phyloP scores from a whole-genome alignment of 92 coral and sea anemone genomes.

The Anthopleura xanthogrammica region DNA sequence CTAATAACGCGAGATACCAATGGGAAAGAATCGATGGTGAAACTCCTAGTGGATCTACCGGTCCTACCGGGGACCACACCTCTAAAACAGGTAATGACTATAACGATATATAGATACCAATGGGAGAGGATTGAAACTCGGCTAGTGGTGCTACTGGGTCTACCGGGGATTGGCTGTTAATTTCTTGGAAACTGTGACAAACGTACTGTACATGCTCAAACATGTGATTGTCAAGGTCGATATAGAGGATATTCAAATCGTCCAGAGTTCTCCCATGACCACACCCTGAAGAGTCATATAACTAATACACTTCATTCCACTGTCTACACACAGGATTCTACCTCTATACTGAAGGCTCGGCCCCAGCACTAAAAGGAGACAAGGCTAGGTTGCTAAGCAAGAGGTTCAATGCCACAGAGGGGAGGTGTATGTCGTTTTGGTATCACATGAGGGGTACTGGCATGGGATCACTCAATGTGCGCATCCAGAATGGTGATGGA shows the following conservation, averaged over 20 bases:
- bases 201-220: too few species aligned
- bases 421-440: conserved; percentile 63
- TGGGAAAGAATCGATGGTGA: conserved; percentile 58
- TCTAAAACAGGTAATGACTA: conserved; percentile 50
- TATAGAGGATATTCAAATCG: too few species aligned
- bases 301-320: too few species aligned
- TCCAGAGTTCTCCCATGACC: too few species aligned
- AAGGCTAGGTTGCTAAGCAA: conserved; percentile 58
- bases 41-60: conserved; percentile 54
- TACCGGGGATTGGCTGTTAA: too few species aligned
- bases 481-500: conserved; percentile 19
- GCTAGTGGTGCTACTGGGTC: too few species aligned
- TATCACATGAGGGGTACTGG: conserved; percentile 63
- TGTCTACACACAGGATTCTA: conserved; percentile 35
- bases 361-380: conserved; percentile 52
- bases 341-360: conserved; percentile 58
- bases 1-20: conserved; percentile 17
- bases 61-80: conserved; percentile 72
- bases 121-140: background rate
- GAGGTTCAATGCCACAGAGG: conserved; percentile 35
- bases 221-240: too few species aligned
- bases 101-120: background rate
- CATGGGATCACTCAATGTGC: conserved; percentile 56
- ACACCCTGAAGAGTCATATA: too few species aligned
- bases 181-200: too few species aligned